phyloP scores from a whole-genome alignment of 2,113 vertebrate genomes.

The Macrotus californicus region DNA sequence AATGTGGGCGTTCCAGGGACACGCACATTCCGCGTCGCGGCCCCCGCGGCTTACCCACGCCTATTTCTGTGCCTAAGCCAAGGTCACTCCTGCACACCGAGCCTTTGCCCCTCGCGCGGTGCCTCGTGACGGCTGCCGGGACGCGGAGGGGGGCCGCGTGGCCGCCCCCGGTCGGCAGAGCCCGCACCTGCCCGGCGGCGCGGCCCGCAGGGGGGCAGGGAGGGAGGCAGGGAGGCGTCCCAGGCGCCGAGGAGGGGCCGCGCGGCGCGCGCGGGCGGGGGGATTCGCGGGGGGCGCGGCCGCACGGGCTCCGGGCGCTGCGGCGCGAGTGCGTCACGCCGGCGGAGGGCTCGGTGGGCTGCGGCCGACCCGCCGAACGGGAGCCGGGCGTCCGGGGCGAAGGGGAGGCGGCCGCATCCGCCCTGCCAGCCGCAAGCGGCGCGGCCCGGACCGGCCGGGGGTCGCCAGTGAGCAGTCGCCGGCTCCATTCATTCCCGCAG shows the following conservation, averaged over 20 bases:
- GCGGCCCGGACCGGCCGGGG: background rate
- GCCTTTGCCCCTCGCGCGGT: background rate
- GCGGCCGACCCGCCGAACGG: constrained; percentile 21
- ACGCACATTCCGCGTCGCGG: background rate
- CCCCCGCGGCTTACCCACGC: background rate
- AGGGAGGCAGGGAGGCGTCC: background rate
- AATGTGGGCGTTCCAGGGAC: background rate
- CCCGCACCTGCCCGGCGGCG: background rate
- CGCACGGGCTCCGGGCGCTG: background rate
- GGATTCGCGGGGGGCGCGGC: constrained; percentile 51
- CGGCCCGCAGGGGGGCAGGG: background rate
- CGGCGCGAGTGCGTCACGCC: constrained; percentile 69
- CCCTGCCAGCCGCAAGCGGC: background rate
- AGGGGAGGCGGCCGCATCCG: background rate
- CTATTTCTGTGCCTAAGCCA: constrained; percentile 50
- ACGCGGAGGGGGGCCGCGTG: background rate
- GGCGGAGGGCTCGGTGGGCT: constrained; percentile 59
- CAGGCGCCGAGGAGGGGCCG: background rate
- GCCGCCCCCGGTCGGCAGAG: background rate
- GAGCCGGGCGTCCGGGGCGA: background rate
- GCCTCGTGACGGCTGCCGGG: background rate
- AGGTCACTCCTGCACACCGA: constrained; percentile 47
- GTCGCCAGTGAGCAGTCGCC: background rate
- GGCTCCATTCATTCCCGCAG: constrained; percentile 67
- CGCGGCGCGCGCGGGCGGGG: background rate